Conservation (phyloP, 1,140 invertebrate genomes). For the Halictus rubicundus region DNA sequence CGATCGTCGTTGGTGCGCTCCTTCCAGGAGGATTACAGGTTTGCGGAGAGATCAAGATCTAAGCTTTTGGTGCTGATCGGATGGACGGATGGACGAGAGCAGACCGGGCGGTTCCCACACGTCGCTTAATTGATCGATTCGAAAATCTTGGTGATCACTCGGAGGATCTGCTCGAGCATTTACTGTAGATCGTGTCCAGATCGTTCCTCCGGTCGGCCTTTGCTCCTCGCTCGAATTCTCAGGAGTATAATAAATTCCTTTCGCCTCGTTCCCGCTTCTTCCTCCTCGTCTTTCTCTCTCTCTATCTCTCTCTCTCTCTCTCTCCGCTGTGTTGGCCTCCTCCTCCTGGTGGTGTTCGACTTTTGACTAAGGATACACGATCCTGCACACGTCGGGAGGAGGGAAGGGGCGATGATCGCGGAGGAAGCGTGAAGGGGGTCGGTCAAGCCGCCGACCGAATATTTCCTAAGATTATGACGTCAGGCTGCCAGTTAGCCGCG, state of each 20-base stretch:
- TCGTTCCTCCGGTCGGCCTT: constrained; percentile 35
- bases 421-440: constrained; percentile 52
- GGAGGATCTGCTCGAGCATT: constrained; percentile 69
- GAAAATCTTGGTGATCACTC: constrained; percentile 79
- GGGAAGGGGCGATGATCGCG: constrained; percentile 8
- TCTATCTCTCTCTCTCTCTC: neutral
- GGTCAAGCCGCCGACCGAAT: constrained; percentile 68
- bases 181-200: constrained; percentile 67
- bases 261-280: neutral
- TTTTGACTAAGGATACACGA: constrained; percentile 31
- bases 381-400: neutral
- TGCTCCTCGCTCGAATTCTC: constrained; percentile 50
- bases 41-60: constrained; percentile 79
- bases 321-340: constrained; percentile 15
- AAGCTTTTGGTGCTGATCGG: constrained; percentile 73
- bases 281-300: neutral
- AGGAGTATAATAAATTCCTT: constrained; percentile 59
- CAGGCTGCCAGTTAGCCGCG: constrained; percentile 74
- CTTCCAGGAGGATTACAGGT: constrained; percentile 76
- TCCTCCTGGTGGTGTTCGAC: constrained; percentile 12
- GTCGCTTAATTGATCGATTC: constrained; percentile 81
- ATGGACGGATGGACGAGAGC: constrained; percentile 69
- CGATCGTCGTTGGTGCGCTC: constrained; percentile 59
- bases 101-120: constrained; percentile 78
- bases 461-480: constrained; percentile 80